phyloP scores from a whole-genome alignment of 1,140 invertebrate species.

The Pectinophora gossypiella region DNA sequence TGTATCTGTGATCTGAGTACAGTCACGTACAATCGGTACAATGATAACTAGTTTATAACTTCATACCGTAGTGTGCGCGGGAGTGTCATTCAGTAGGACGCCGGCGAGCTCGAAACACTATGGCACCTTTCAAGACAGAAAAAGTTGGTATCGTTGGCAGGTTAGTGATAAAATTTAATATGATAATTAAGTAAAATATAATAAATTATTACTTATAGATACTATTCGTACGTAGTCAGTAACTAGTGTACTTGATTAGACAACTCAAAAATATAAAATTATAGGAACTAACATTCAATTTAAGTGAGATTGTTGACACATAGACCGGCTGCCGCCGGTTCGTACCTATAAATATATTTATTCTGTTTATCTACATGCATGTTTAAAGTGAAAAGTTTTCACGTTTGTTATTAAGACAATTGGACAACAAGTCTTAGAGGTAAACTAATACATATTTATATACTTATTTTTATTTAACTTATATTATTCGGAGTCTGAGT shows the following conservation, averaged over 20 bases:
- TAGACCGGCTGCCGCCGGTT: background rate
- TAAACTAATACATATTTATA: background rate
- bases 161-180: conserved; percentile 46
- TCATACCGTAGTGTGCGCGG: background rate
- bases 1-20: background rate
- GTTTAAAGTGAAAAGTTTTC: too few relatives aligned
- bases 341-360: background rate
- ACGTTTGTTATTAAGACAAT: background rate
- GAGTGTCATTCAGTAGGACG: conserved; percentile 35
- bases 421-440: background rate
- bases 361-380: too few relatives aligned
- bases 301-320: background rate
- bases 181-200: too few relatives aligned
- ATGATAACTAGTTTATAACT: background rate
- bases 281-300: background rate
- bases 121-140: conserved; percentile 54
- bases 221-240: too few relatives aligned
- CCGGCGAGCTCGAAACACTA: conserved; percentile 15
- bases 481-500: background rate
- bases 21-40: too few relatives aligned
- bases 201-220: too few relatives aligned
- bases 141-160: conserved; percentile 83
- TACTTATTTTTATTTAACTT: background rate
- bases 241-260: too few relatives aligned
- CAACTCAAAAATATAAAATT: background rate